These are phyloP conservation scores for Rousettus madagascariensis DNA, from an alignment of 2,797 vertebrate species.

Conservation along the genomic window DNA sequence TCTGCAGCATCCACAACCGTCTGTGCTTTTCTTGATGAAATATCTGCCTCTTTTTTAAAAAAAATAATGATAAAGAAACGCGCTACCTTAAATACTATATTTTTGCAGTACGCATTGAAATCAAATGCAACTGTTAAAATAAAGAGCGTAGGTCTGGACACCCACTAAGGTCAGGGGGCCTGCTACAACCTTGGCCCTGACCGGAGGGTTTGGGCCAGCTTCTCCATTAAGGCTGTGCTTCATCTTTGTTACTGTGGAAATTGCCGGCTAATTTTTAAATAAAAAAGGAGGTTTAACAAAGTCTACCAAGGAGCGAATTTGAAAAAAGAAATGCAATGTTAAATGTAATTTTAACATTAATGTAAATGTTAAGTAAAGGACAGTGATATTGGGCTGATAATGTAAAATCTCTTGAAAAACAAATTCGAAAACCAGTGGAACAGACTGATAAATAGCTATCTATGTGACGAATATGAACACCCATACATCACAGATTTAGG, in stretches of 20 bases:
- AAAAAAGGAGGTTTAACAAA: not conserved
- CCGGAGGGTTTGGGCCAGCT: not conserved
- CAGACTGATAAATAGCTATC: not conserved
- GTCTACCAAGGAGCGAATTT: not conserved
- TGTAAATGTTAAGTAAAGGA: slow-evolving; percentile 8
- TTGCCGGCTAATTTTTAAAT: slow-evolving; percentile 44
- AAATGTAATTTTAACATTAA: slow-evolving; percentile 1
- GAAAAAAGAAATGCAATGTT: not conserved
- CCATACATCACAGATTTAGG: not conserved
- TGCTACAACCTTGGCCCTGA: accelerated
- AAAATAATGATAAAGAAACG: slow-evolving; percentile 13
- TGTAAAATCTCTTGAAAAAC: slow-evolving; percentile 15
- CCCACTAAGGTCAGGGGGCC: not conserved
- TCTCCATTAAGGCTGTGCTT: not conserved
- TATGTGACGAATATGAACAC: not conserved
- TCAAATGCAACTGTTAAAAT: not conserved
- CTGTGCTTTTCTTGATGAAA: slow-evolving; percentile 37
- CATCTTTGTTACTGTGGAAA: not conserved
- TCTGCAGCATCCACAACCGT: slow-evolving; percentile 12
- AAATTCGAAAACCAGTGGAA: not conserved
- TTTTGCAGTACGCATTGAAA: slow-evolving; percentile 14
- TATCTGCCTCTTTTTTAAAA: not conserved
- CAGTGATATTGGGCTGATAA: not conserved
- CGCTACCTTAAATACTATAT: not conserved
- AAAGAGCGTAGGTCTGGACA: not conserved